Base-by-base conservation (phyloP, 2,797 vertebrate genomes). In the Gallinago stenura region DNA sequence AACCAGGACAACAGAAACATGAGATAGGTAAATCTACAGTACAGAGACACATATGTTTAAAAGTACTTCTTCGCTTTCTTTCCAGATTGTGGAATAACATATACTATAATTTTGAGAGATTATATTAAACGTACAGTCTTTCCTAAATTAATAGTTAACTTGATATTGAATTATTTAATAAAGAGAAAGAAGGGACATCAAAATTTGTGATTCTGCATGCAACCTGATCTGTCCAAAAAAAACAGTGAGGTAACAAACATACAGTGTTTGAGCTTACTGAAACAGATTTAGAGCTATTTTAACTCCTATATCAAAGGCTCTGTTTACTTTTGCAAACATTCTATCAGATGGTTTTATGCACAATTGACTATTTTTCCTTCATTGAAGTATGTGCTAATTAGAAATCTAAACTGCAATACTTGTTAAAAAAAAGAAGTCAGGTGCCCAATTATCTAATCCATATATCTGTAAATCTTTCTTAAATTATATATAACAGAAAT, bases 341-440 rank as follows among this genome's bases (percentile, higher is more conserved):
- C 54, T 72, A 48, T 84, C 88, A 75, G 53, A 56, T 30, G 64
- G 45, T 48, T 72, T 89, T 79, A 85, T 22, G 35, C 43, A 66
- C 39, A 92, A 87, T 30, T 93, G 41, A 79, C 85, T 84, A 65
- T 75, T 96, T 93, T 87, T 69, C 22, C 66, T 76, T 81, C 78
- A 93, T 20, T 75, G 51, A 95, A 89, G 60, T 54, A 94, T 50
- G 78, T 88, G 88, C 26, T 95, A 95, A 96, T 97, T 96, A 94
- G 90, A 95, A 96, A 91, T 75, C 68, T 80, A 92, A 92, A 91
- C 65, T 68, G 70, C 81, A 87, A 81, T 69, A 60, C 58, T 71
- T 86, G n/a, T 87, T 83, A 65, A 83, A 84, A 92, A 87, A 81
- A 83, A 89, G 72, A 54, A 62, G 78, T 82, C 82, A 92, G 73